phyloP scores from a whole-genome alignment of 2,113 vertebrate species.

The Desmodus rotundus region DNA sequence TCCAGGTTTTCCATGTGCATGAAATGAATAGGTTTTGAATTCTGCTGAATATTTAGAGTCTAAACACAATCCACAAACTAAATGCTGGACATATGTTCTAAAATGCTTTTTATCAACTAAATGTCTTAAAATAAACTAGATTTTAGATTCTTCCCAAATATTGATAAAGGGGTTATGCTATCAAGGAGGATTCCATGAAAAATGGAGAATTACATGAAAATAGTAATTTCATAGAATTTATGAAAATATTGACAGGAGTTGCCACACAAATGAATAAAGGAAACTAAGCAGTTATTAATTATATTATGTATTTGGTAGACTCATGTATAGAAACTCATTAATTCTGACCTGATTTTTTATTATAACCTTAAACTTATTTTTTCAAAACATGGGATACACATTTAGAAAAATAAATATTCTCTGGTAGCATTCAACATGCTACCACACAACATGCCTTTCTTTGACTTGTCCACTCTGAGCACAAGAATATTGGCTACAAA shows the following conservation, averaged over 20 bases:
- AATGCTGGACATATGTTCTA: background rate
- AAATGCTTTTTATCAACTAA: background rate
- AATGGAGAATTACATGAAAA: background rate
- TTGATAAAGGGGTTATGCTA: background rate
- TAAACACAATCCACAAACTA: background rate
- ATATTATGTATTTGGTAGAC: background rate
- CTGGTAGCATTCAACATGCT: background rate
- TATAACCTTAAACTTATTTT: background rate
- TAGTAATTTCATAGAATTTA: background rate
- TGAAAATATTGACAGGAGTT: background rate
- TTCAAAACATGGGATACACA: background rate
- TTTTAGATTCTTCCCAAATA: background rate
- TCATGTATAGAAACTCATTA: background rate
- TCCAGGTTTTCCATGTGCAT: background rate
- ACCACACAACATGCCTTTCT: background rate
- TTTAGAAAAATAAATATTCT: background rate
- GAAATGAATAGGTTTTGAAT: background rate
- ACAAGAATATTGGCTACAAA: background rate
- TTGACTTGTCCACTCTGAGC: background rate
- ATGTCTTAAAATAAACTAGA: background rate
- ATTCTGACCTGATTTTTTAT: background rate
- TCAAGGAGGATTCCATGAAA: background rate
- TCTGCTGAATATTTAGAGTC: background rate
- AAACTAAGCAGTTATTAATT: background rate
- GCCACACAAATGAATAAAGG: background rate